Evolutionary conservation across 92 coral and sea anemone genomes (phyloP), one percentile per base, ranked within the genome.

Genomic region (Metridium senile): DNA sequence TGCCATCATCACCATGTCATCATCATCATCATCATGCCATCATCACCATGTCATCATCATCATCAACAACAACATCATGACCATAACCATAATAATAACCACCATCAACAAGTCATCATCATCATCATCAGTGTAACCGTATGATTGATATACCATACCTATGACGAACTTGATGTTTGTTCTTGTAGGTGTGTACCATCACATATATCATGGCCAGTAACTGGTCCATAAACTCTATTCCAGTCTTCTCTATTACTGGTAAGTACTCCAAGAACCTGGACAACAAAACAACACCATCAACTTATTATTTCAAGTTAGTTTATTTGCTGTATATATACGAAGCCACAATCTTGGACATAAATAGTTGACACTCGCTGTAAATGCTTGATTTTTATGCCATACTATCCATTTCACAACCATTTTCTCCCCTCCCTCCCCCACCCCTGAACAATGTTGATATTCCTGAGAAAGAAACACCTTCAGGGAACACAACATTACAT

Each of bases 161-260:
- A 84, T 66, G 61, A 26, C 79, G 85, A 29, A 89, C 83, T 68
- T 67, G 68, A 49, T 91, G 97, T 22, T 85, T 91, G 74, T 91
- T 93, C 72, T 89, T 93, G 78, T 91, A 89, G 26, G 97, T 91
- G 84, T 89, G 91, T 13, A 91, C 73, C 62, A 91, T 85, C 72
- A 89, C 81, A 71, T 85, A 79, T 8, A 91, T 79, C 89, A 86
- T 88, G 57, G 89, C 87, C 46, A 91, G 70, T 23, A 91, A 57
- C 13, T 89, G 91, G 52, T 91, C 97, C 59, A 91, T 79, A 58
- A 69, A 91, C 39, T 75, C 68, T 34, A 81, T 88, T 20, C 97
- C 97, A 71, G 97, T 91, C 80, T 91, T 91, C 72, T 91, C 93
- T 68, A 91, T 86, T 27, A 65, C 74, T 45, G 97, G 93, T 28